These are phyloP conservation scores for Diadophis punctatus DNA, from an alignment of 2,113 vertebrate species.

Conservation along the genomic window DNA sequence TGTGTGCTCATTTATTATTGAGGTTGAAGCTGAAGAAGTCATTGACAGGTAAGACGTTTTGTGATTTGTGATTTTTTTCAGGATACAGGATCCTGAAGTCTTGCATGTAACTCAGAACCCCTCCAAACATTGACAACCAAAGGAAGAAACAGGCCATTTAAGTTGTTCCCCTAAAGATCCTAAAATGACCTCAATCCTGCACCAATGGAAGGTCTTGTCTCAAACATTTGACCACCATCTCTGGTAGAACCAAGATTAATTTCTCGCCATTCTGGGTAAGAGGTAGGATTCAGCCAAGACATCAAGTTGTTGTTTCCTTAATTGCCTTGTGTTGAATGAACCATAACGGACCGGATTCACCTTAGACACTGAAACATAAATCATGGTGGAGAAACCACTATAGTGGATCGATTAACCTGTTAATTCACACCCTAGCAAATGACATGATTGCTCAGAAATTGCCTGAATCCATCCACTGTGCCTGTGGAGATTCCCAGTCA, in stretches of 20 bases:
- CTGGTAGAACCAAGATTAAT: not conserved
- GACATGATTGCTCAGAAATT: not conserved
- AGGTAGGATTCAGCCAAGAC: not conserved
- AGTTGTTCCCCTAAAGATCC: not conserved
- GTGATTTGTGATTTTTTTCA: too few species aligned
- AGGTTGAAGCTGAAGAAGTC: too few species aligned
- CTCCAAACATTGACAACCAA: not conserved
- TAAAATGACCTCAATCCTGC: not conserved
- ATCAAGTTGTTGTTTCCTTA: not conserved
- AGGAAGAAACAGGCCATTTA: not conserved
- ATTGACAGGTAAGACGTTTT: too few species aligned
- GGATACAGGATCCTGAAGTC: not conserved
- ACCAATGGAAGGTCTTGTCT: not conserved
- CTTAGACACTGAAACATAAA: not conserved
- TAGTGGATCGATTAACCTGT: not conserved
- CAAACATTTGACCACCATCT: not conserved
- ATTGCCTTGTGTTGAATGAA: not conserved
- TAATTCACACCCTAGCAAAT: not conserved
- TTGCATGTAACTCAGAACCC: not conserved
- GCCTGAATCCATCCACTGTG: not conserved
- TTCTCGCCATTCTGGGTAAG: not conserved
- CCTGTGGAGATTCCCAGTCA: not conserved
- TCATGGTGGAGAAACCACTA: not conserved
- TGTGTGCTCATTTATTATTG: too few species aligned
- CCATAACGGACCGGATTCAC: not conserved